Percentiles rank a stretch among this genome's conserved stretches.
These are phyloP conservation scores for Siniperca knerii DNA, from an alignment of 2,113 vertebrate species.

Conservation along the genomic window DNA sequence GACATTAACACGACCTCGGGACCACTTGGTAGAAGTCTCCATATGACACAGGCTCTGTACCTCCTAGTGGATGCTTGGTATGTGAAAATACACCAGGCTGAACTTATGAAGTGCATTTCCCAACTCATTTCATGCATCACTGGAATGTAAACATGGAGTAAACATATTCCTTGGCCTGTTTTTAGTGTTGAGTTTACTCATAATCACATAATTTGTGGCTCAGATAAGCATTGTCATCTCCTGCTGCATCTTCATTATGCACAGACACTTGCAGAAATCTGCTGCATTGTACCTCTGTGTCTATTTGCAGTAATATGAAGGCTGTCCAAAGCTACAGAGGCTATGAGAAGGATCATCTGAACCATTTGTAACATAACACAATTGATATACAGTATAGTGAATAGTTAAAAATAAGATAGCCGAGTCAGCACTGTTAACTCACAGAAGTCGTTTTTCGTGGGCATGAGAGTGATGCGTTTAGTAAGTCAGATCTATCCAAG, in stretches of 20 bases:
- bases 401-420: slow-evolving; percentile 61
- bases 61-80: slow-evolving; percentile 58
- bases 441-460: slow-evolving; percentile 47
- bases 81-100: slow-evolving; percentile 64
- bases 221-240: slow-evolving; percentile 74
- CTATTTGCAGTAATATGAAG: slow-evolving; percentile 43
- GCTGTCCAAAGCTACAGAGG: slow-evolving; percentile 57
- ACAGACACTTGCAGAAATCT: slow-evolving; percentile 53
- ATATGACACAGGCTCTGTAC: slow-evolving; percentile 69
- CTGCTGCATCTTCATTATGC: slow-evolving; percentile 59
- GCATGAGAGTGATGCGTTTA: slow-evolving; percentile 68
- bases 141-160: slow-evolving; percentile 85
- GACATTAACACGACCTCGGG: slow-evolving; percentile 61
- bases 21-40: slow-evolving; percentile 63
- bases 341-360: slow-evolving; percentile 73
- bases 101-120: slow-evolving; percentile 65
- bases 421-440: slow-evolving; percentile 52
- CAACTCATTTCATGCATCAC: slow-evolving; percentile 66
- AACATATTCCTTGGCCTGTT: slow-evolving; percentile 83
- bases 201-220: slow-evolving; percentile 70
- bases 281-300: slow-evolving; percentile 62
- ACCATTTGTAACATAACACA: slow-evolving; percentile 73
- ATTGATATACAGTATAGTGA: slow-evolving; percentile 66
- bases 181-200: slow-evolving; percentile 78
- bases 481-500: slow-evolving; percentile 82